Percentiles rank a stretch among this genome's conserved stretches.
Evolutionary conservation across 2,888 invertebrate genomes (phyloP).

Genomic region (Microctonus brassicae): DNA sequence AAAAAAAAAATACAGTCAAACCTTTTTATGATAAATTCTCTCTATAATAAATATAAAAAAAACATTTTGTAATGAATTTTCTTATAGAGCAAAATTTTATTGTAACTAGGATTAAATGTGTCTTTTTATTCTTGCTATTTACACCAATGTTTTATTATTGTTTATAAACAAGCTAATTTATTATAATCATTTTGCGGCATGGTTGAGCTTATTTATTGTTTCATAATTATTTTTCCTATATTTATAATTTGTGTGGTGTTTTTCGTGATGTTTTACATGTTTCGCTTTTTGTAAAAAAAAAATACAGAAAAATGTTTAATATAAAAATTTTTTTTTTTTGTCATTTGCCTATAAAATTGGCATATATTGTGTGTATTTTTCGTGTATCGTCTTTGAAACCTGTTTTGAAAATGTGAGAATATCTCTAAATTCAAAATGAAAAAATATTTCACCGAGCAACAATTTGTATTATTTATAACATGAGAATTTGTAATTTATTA

Average conservation of each 20-base stretch:
- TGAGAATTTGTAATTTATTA: too few species aligned
- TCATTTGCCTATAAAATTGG: background rate
- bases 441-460: too few species aligned
- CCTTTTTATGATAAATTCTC: too few species aligned
- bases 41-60: too few species aligned
- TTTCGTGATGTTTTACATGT: slow-evolving; percentile 78
- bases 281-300: slow-evolving; percentile 62
- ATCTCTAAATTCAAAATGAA: too few species aligned
- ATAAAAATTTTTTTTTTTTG: background rate
- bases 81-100: too few species aligned
- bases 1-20: too few species aligned
- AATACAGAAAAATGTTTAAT: background rate
- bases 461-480: background rate
- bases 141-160: slow-evolving; percentile 33
- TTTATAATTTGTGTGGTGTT: slow-evolving; percentile 33
- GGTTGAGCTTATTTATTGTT: slow-evolving; percentile 67
- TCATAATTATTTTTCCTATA: slow-evolving; percentile 63
- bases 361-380: slow-evolving; percentile 13
- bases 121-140: background rate
- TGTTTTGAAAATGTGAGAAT: slow-evolving; percentile 10
- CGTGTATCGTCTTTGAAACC: slow-evolving; percentile 34
- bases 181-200: slow-evolving; percentile 65
- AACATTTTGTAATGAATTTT: too few species aligned
- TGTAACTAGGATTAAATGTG: background rate
- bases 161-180: slow-evolving; percentile 14